A percentile compares a stretch with the other conserved stretches of the same genome.
phyloP scores from a whole-genome alignment of 2,888 invertebrate species.

The Chloroclystis v-ata region DNA sequence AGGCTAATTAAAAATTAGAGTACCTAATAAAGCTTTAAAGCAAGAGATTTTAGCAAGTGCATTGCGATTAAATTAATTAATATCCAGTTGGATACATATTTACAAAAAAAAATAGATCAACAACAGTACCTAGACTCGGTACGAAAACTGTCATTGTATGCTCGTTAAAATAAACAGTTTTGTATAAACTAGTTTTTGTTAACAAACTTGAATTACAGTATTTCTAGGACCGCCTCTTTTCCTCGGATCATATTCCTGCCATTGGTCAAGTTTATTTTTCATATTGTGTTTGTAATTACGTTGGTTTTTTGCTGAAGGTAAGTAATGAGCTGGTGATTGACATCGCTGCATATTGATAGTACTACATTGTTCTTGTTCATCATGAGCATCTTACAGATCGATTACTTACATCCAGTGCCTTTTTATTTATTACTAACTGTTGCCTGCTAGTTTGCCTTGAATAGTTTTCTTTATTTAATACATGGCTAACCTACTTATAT shows the following conservation, averaged over 20 bases:
- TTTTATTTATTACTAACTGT: no score
- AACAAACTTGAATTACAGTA: slow-evolving; percentile 14
- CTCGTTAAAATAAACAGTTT: background rate
- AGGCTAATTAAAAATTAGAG: no score
- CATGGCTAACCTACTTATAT: no score
- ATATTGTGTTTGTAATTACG: slow-evolving; percentile 6
- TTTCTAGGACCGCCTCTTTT: slow-evolving; percentile 24
- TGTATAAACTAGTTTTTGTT: slow-evolving; percentile 15
- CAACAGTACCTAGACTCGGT: no score
- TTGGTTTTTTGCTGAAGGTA: slow-evolving; percentile 4
- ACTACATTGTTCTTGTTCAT: background rate
- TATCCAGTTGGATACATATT: no score
- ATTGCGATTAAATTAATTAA: no score
- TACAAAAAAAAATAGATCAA: no score
- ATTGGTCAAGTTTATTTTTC: slow-evolving; percentile 20
- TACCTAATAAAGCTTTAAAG: no score
- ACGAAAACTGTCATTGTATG: background rate
- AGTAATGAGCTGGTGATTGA: slow-evolving; percentile 10
- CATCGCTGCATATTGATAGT: slow-evolving; percentile 11
- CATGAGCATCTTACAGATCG: slow-evolving; percentile 2
- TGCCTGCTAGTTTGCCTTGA: no score
- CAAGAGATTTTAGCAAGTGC: no score
- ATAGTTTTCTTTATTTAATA: no score
- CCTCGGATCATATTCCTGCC: slow-evolving; percentile 5
- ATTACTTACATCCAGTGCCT: no score